phyloP scores from a whole-genome alignment of 2,797 vertebrate species.

The Pelochelys cantorii region DNA sequence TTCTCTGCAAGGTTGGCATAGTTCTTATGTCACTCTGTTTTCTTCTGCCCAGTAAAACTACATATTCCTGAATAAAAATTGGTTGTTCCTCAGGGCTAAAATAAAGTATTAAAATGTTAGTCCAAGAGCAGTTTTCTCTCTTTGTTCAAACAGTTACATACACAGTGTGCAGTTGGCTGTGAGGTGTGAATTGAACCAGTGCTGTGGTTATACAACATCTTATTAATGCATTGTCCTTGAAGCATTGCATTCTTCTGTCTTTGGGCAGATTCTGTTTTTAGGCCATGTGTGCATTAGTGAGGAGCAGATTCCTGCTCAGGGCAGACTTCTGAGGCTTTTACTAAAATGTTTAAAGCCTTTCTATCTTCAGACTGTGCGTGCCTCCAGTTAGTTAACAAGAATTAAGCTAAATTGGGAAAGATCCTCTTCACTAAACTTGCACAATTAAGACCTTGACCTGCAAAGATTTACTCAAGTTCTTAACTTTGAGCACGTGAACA shows the following conservation, averaged over 20 bases:
- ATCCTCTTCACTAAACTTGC: background rate
- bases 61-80: background rate
- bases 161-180: background rate
- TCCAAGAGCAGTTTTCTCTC: background rate
- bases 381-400: background rate
- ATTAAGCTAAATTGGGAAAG: background rate
- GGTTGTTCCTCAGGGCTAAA: background rate
- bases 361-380: background rate
- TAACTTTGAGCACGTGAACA: background rate
- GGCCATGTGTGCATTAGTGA: background rate
- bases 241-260: slow-evolving; percentile 3
- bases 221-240: background rate
- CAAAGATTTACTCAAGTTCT: background rate
- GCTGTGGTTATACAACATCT: background rate
- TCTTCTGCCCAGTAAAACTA: background rate
- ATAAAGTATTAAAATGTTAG: background rate
- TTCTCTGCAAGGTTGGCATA: background rate
- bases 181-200: slow-evolving; percentile 13
- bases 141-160: background rate
- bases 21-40: background rate
- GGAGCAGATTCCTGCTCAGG: background rate
- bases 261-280: slow-evolving; percentile 4
- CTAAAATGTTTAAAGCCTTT: background rate
- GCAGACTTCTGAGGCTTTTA: background rate
- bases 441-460: background rate